phyloP scores from a whole-genome alignment of 2,797 vertebrate genomes.

The Antennarius maculatus region DNA sequence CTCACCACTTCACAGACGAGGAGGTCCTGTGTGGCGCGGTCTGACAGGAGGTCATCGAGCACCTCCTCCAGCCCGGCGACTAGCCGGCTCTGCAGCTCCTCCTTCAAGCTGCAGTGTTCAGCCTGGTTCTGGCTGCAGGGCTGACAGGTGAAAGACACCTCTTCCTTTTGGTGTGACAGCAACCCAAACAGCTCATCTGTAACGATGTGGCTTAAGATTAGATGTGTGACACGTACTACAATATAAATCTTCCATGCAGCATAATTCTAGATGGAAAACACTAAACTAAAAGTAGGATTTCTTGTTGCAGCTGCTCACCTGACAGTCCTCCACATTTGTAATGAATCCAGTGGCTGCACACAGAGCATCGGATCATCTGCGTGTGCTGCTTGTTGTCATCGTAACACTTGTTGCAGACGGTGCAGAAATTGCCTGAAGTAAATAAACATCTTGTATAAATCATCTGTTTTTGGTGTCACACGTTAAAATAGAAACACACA shows the following conservation, averaged over 20 bases:
- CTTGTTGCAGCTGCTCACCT: slow-evolving; percentile 71
- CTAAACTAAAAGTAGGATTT: background rate
- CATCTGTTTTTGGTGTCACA: background rate
- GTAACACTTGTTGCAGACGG: slow-evolving; percentile 88
- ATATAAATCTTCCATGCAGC: background rate
- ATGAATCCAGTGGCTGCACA: slow-evolving; percentile 90
- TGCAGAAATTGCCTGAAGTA: slow-evolving; percentile 87
- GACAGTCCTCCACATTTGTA: slow-evolving; percentile 89
- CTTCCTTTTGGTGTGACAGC: slow-evolving; percentile 79
- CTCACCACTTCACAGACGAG: slow-evolving; percentile 82
- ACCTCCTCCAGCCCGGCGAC: slow-evolving; percentile 81
- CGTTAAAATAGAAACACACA: background rate
- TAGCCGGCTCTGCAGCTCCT: slow-evolving; percentile 80
- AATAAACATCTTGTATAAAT: slow-evolving; percentile 12
- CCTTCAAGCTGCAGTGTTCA: slow-evolving; percentile 78
- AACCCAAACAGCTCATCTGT: slow-evolving; percentile 89
- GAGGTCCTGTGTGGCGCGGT: slow-evolving; percentile 73
- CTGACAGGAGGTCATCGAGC: slow-evolving; percentile 79
- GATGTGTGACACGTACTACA: background rate
- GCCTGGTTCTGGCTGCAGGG: slow-evolving; percentile 76
- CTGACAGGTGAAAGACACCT: slow-evolving; percentile 83
- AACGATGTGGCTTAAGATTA: slow-evolving; percentile 6
- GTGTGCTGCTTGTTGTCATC: slow-evolving; percentile 81
- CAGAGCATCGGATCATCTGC: slow-evolving; percentile 88
- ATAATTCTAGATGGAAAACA: background rate